A percentile compares a stretch with the other conserved stretches of the same genome.
Evolutionary conservation across 2,888 invertebrate genomes (phyloP).

Genomic region (Rhingia rostrata): DNA sequence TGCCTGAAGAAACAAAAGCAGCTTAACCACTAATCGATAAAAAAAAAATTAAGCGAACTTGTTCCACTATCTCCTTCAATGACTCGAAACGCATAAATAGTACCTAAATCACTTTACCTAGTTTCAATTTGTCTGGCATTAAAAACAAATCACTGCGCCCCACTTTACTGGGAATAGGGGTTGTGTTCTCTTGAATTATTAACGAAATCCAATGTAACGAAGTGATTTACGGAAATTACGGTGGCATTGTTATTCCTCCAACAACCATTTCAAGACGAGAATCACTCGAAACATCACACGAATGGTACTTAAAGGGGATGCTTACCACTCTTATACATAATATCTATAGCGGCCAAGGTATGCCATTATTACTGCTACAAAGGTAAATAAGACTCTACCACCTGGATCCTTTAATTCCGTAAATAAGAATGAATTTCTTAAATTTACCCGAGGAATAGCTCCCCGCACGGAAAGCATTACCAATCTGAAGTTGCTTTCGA

Average conservation of each 20-base stretch:
- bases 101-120: no score
- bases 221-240: constrained; percentile 18
- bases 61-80: no score
- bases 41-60: no score
- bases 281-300: not conserved
- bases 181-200: constrained; percentile 27
- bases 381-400: no score
- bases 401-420: not conserved
- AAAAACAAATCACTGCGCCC: constrained; percentile 8
- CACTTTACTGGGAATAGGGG: constrained; percentile 7
- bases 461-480: not conserved
- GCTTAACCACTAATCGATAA: no score
- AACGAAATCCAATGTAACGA: constrained; percentile 11
- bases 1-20: no score
- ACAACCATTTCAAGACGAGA: not conserved
- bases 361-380: no score
- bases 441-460: no score
- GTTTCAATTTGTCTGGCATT: no score
- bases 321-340: not conserved
- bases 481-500: not conserved
- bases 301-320: not conserved
- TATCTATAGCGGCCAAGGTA: no score
- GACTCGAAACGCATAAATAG: no score
- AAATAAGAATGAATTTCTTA: constrained; percentile 5
- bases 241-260: not conserved